These are phyloP conservation scores for Lasioglossum vierecki DNA, from an alignment of 2,888 invertebrate species.

Conservation along the genomic window DNA sequence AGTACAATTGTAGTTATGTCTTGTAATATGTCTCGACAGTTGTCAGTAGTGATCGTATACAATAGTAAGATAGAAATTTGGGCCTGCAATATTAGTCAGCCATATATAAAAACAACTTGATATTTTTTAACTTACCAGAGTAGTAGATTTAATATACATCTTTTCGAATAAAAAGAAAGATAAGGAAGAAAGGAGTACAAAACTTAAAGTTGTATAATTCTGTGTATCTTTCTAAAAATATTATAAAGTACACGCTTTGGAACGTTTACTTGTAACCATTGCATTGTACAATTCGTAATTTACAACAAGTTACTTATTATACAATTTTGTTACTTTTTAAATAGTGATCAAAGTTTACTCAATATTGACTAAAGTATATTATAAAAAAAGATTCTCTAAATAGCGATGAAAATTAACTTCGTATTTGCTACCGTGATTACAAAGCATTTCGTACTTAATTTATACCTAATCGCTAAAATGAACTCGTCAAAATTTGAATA, in stretches of 20 bases:
- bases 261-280: slow-evolving; percentile 10
- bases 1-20: slow-evolving; percentile 1
- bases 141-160: not conserved
- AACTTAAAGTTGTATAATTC: slow-evolving; percentile 18
- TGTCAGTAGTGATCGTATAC: not conserved
- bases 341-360: not conserved
- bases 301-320: slow-evolving; percentile 22
- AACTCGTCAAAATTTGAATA: slow-evolving; percentile 12
- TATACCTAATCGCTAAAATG: slow-evolving; percentile 14
- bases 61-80: not conserved
- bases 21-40: not conserved
- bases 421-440: slow-evolving; percentile 12
- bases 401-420: slow-evolving; percentile 4
- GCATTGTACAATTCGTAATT: slow-evolving; percentile 25
- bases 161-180: not conserved
- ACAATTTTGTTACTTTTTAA: slow-evolving; percentile 11
- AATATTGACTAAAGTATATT: slow-evolving; percentile 8
- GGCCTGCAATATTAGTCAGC: not conserved
- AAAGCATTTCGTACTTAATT: slow-evolving; percentile 10
- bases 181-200: not conserved
- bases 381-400: slow-evolving; percentile 20
- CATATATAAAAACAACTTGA: not conserved
- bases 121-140: not conserved
- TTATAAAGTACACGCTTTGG: slow-evolving; percentile 22
- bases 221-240: slow-evolving; percentile 10